Evolutionary conservation across 2,888 invertebrate species (phyloP).

Genomic region (Lathronympha strigana): DNA sequence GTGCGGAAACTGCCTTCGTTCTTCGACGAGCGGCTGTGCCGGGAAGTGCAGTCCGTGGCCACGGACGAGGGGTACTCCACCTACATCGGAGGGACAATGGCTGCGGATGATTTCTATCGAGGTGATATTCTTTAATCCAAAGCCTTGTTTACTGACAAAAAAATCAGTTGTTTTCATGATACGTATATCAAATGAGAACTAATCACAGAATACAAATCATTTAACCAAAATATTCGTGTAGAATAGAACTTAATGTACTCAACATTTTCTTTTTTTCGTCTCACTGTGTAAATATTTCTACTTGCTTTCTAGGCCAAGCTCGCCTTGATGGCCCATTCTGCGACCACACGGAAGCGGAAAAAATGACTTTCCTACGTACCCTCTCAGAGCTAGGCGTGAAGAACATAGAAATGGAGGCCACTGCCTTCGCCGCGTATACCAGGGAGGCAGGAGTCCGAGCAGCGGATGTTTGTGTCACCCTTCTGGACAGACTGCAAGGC

Average conservation of each 20-base stretch:
- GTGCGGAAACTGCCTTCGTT: slow-evolving; percentile 77
- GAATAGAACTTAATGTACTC: no score
- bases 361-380: slow-evolving; percentile 84
- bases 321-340: slow-evolving; percentile 91
- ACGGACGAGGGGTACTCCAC: slow-evolving; percentile 78
- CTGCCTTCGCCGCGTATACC: slow-evolving; percentile 88
- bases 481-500: slow-evolving; percentile 87
- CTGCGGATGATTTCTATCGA: slow-evolving; percentile 92
- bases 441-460: slow-evolving; percentile 86
- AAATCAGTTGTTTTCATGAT: no score
- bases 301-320: slow-evolving; percentile 86
- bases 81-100: slow-evolving; percentile 88
- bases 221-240: no score
- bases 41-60: slow-evolving; percentile 78
- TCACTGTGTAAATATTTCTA: no score
- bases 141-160: no score
- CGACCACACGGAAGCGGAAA: slow-evolving; percentile 86
- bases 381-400: slow-evolving; percentile 83
- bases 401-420: slow-evolving; percentile 93
- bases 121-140: no score
- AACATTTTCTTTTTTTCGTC: no score
- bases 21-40: slow-evolving; percentile 82
- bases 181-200: no score
- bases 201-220: no score
- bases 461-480: slow-evolving; percentile 88